Evolutionary conservation across 2,797 vertebrate genomes (phyloP).

Genomic region (Coregonus ussuriensis): DNA sequence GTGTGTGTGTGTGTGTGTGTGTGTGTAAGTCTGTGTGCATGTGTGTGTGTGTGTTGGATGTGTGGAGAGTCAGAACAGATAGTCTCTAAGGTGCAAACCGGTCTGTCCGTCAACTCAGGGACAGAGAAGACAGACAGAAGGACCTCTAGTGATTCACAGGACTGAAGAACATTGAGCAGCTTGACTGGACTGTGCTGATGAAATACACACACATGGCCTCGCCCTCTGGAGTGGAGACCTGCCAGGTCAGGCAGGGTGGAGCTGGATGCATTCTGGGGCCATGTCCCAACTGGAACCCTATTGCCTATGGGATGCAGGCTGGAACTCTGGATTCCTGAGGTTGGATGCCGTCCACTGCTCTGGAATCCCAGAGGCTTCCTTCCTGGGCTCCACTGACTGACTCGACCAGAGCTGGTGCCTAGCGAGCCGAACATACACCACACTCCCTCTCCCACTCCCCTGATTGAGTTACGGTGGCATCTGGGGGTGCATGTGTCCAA

Average conservation of each 20-base stretch:
- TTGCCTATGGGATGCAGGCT: neutral
- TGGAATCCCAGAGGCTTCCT: neutral
- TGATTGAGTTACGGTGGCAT: constrained; percentile 62
- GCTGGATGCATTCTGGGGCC: neutral
- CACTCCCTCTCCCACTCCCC: constrained; percentile 22
- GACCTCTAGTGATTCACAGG: neutral
- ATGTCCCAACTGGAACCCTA: neutral
- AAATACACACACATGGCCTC: neutral
- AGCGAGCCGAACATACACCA: constrained; percentile 28
- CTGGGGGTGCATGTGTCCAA: constrained; percentile 62
- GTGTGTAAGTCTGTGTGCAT: too few relatives aligned
- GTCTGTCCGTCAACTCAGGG: too few relatives aligned
- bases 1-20: too few relatives aligned
- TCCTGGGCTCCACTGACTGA: constrained; percentile 7
- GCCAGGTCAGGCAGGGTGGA: neutral
- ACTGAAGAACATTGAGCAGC: neutral
- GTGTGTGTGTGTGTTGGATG: too few relatives aligned
- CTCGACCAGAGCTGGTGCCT: constrained; percentile 43
- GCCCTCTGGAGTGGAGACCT: neutral
- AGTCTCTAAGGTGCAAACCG: too few relatives aligned
- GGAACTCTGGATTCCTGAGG: constrained; percentile 11
- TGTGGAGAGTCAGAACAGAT: too few relatives aligned
- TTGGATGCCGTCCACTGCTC: neutral
- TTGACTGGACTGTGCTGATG: neutral
- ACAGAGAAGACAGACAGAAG: too few relatives aligned